Conservation (phyloP, 1,140 invertebrate genomes). For the Dufourea novaeangliae region DNA sequence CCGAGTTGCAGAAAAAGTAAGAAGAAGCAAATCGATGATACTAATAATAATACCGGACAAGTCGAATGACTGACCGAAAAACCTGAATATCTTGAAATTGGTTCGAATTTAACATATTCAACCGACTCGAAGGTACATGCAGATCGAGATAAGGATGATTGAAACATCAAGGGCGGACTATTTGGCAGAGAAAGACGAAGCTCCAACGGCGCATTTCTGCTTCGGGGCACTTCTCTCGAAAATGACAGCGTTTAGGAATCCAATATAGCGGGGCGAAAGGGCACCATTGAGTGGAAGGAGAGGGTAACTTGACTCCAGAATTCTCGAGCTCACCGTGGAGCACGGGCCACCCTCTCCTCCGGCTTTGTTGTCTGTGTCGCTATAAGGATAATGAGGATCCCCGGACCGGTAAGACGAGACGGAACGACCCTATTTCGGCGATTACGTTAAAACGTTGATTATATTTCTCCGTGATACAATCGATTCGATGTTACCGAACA, state of each 20-base stretch:
- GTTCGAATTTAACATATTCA: no score
- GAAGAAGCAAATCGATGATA: no score
- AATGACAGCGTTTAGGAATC: conserved; percentile 75
- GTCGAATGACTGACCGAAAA: no score
- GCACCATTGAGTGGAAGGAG: conserved; percentile 45
- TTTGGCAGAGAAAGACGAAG: conserved; percentile 9
- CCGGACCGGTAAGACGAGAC: conserved; percentile 64
- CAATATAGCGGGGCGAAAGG: conserved; percentile 72
- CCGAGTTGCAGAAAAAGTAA: no score
- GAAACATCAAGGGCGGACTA: background rate
- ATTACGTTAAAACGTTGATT: conserved; percentile 49
- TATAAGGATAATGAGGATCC: conserved; percentile 60
- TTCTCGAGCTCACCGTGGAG: conserved; percentile 44
- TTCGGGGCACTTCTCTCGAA: conserved; percentile 1
- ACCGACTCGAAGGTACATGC: conserved; percentile 5
- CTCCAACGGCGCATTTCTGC: background rate
- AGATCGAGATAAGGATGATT: background rate
- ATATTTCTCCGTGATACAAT: conserved; percentile 47
- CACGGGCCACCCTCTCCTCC: conserved; percentile 53
- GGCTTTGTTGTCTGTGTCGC: conserved; percentile 48
- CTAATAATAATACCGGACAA: no score
- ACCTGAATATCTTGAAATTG: no score
- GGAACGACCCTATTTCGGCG: conserved; percentile 40
- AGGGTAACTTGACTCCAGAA: conserved; percentile 75
- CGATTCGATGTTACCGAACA: conserved; percentile 6